phyloP scores from a whole-genome alignment of 2,113 vertebrate genomes.

The Dipodomys stephensi region DNA sequence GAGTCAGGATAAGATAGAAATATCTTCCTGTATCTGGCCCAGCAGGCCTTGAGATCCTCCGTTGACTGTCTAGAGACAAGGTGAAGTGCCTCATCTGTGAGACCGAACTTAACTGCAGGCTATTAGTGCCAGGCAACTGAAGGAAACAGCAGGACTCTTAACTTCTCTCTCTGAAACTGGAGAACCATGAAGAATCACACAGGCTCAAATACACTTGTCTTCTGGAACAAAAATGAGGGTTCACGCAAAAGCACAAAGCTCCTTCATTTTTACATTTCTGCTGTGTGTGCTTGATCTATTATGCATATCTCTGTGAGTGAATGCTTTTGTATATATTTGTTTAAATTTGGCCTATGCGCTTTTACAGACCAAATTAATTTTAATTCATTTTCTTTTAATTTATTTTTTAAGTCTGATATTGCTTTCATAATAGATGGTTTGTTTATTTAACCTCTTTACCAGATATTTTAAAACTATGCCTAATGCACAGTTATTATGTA shows the following conservation, averaged over 20 bases:
- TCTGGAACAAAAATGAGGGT: background rate
- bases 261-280: background rate
- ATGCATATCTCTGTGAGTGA: background rate
- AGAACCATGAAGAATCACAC: slow-evolving; percentile 8
- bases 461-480: background rate
- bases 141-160: background rate
- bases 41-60: background rate
- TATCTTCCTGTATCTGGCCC: background rate
- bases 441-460: background rate
- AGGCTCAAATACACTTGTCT: slow-evolving; percentile 16
- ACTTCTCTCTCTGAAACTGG: background rate
- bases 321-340: background rate
- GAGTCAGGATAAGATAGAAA: slow-evolving; percentile 15
- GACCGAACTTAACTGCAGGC: slow-evolving; percentile 19
- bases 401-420: background rate
- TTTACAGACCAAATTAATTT: background rate
- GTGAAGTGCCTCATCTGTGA: slow-evolving; percentile 55
- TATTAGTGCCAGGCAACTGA: background rate
- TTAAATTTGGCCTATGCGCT: background rate
- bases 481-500: background rate
- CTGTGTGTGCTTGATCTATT: background rate
- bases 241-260: background rate
- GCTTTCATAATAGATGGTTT: background rate
- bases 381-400: background rate
- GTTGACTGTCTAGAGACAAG: slow-evolving; percentile 53